Evolutionary conservation across 2,797 vertebrate genomes (phyloP).

Genomic region (Lithobates sylvaticus): DNA sequence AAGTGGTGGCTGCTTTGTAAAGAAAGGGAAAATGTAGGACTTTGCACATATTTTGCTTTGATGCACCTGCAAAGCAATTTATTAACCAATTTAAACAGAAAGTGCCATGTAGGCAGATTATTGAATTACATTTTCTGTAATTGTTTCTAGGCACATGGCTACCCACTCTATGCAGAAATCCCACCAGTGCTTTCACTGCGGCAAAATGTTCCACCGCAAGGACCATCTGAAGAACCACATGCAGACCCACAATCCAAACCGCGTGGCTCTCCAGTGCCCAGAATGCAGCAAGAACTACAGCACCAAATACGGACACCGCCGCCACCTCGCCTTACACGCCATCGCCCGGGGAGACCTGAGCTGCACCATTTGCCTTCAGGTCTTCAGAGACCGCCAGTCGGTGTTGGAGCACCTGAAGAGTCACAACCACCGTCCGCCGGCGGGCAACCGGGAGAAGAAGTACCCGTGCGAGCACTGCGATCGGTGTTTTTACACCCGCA

Average conservation of each 20-base stretch:
- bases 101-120: no score
- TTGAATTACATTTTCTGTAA: no score
- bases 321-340: slow-evolving; percentile 95
- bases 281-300: slow-evolving; percentile 99
- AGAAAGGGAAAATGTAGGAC: no score
- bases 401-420: slow-evolving; percentile 97
- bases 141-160: slow-evolving; percentile 93
- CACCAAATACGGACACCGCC: slow-evolving; percentile 98
- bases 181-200: slow-evolving; percentile 99
- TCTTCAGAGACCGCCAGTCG: slow-evolving; percentile 91
- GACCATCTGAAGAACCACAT: slow-evolving; percentile 99
- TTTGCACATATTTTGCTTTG: no score
- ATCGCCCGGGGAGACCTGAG: slow-evolving; percentile 97
- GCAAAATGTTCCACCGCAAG: slow-evolving; percentile 99
- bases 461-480: slow-evolving; percentile 97
- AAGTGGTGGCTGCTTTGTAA: no score
- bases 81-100: no score
- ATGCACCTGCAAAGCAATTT: no score
- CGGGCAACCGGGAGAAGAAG: slow-evolving; percentile 94
- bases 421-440: slow-evolving; percentile 93
- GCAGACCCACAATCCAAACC: slow-evolving; percentile 97
- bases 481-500: slow-evolving; percentile 97
- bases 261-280: slow-evolving; percentile 96
- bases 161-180: slow-evolving; percentile 99
- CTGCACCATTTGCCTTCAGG: slow-evolving; percentile 96